Evolutionary conservation across 2,797 vertebrate genomes (phyloP).

Genomic region (Amazona finschi): DNA sequence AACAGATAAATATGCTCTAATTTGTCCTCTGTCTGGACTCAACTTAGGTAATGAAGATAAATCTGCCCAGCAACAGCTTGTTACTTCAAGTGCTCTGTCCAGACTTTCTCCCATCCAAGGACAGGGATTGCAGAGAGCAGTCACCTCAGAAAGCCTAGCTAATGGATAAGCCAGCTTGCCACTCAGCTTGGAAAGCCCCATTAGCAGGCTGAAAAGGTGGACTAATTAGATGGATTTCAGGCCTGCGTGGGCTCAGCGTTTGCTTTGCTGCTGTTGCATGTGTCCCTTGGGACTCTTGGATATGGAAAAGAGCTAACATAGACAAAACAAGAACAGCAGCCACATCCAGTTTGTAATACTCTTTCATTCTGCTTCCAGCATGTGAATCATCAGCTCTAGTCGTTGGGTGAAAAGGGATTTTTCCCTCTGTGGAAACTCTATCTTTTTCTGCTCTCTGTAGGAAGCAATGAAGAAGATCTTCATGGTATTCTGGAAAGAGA

Average conservation of each 20-base stretch:
- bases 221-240: background rate
- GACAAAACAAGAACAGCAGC: background rate
- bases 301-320: background rate
- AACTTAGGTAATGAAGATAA: background rate
- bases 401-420: background rate
- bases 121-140: background rate
- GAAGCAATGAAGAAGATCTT: background rate
- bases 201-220: background rate
- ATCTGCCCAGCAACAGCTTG: background rate
- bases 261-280: background rate
- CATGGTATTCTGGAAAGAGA: background rate
- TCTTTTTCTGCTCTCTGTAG: background rate
- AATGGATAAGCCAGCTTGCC: background rate
- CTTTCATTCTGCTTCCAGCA: background rate
- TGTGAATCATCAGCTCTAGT: background rate
- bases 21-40: slow-evolving; percentile 18
- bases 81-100: background rate
- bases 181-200: background rate
- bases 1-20: background rate
- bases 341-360: background rate
- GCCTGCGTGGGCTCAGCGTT: background rate
- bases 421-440: background rate
- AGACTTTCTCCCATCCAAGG: background rate
- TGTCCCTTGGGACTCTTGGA: background rate
- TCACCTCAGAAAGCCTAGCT: background rate